Conservation (phyloP, 2,113 vertebrate species). For the Micronycteris hirsuta region DNA sequence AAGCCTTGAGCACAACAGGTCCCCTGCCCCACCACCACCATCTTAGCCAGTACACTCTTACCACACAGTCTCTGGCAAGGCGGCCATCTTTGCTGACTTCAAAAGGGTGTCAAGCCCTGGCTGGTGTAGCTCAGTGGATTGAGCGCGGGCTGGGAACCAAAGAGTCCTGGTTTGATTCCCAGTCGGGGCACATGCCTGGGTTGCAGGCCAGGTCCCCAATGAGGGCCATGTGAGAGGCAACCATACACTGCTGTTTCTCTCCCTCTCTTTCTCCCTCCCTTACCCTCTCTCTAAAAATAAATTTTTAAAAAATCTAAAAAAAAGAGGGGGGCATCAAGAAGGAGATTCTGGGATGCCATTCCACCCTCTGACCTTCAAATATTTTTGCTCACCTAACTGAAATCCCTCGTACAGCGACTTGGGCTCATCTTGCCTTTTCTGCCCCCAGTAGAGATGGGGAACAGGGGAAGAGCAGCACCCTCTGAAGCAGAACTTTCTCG, state of each 20-base stretch:
- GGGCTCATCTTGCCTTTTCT: not conserved
- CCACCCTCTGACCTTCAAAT: not conserved
- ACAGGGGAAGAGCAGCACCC: not conserved
- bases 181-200: no score
- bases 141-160: no score
- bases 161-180: no score
- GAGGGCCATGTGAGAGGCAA: no score
- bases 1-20: constrained; percentile 11
- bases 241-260: no score
- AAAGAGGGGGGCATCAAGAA: not conserved
- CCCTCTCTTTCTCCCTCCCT: no score
- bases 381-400: not conserved
- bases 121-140: no score
- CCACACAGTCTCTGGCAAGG: not conserved
- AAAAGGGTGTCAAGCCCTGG: not conserved
- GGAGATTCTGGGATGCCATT: not conserved
- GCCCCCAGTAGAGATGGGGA: not conserved
- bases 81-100: not conserved
- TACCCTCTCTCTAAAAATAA: no score
- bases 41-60: not conserved
- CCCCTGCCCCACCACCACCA: no score
- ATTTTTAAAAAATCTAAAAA: no score
- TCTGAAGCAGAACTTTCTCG: not conserved
- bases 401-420: not conserved
- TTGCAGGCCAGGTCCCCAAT: no score